These are phyloP conservation scores for Anagyrus pseudococci DNA, from an alignment of 2,888 invertebrate species.

Conservation along the genomic window DNA sequence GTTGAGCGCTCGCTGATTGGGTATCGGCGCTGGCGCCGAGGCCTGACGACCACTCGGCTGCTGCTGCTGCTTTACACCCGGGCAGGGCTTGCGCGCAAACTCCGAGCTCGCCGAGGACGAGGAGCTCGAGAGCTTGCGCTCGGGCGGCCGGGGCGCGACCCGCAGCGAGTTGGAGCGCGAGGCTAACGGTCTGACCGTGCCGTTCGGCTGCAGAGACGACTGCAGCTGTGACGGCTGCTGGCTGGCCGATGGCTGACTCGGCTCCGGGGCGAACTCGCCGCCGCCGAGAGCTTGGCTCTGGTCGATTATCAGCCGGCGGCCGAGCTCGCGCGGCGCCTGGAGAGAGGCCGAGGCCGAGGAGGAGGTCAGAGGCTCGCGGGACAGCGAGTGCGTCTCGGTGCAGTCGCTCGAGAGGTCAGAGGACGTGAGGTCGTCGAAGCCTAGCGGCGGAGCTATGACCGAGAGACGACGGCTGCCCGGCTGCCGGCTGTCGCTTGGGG, in stretches of 20 bases:
- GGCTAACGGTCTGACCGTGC: constrained; percentile 37
- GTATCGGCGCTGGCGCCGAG: constrained; percentile 24
- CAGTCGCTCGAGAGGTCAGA: constrained; percentile 54
- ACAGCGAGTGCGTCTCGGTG: constrained; percentile 46
- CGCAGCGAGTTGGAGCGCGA: constrained; percentile 50
- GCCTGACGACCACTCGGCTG: background rate
- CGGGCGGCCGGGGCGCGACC: constrained; percentile 46
- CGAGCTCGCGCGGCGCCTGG: constrained; percentile 24
- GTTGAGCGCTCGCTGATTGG: background rate
- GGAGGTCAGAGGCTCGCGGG: constrained; percentile 21
- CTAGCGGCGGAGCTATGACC: constrained; percentile 61
- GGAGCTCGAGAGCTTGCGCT: constrained; percentile 43
- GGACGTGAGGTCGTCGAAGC: constrained; percentile 59
- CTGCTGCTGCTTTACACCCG: background rate
- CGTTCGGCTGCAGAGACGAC: constrained; percentile 30
- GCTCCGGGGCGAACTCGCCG: constrained; percentile 34
- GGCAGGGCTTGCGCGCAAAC: constrained; percentile 21
- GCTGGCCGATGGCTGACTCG: too few species aligned
- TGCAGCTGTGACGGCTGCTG: constrained; percentile 18
- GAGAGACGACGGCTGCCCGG: constrained; percentile 49
- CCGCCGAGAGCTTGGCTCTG: constrained; percentile 51
- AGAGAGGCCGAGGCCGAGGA: constrained; percentile 17
- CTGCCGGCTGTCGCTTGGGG: constrained; percentile 1
- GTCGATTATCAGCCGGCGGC: constrained; percentile 53
- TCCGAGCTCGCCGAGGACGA: constrained; percentile 31